Conservation (phyloP, 2,888 invertebrate species). For the Miltochrista miniata region DNA sequence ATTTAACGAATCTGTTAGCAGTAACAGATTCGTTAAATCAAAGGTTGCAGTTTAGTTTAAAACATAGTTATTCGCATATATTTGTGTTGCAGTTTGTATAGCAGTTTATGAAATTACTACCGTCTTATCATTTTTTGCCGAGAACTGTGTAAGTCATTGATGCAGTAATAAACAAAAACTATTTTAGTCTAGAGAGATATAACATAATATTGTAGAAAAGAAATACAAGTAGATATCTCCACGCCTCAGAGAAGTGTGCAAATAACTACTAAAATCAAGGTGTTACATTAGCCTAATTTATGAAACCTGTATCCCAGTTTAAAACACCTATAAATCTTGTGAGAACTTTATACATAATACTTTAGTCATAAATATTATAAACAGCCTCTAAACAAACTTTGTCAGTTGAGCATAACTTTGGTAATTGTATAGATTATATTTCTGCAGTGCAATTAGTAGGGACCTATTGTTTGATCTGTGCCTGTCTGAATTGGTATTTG, state of each 20-base stretch:
- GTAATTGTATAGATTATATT: constrained; percentile 38
- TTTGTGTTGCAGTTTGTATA: too few species aligned
- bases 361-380: constrained; percentile 29
- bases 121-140: too few species aligned
- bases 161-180: too few species aligned
- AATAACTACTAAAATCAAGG: neutral
- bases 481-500: constrained; percentile 51
- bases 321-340: constrained; percentile 17
- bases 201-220: too few species aligned
- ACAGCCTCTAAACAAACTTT: constrained; percentile 33
- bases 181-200: too few species aligned
- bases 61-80: too few species aligned
- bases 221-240: neutral
- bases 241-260: neutral
- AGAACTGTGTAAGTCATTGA: too few species aligned
- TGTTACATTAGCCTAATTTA: constrained; percentile 7
- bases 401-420: constrained; percentile 32
- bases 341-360: constrained; percentile 19
- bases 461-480: constrained; percentile 41
- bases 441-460: constrained; percentile 31
- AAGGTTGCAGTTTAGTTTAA: too few species aligned
- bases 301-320: constrained; percentile 5
- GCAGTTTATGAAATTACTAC: too few species aligned
- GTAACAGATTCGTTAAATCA: too few species aligned
- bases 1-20: too few species aligned